Percentiles rank a stretch among this genome's conserved stretches.
phyloP scores from a whole-genome alignment of 2,113 vertebrate genomes.

The Scopus umbretta region DNA sequence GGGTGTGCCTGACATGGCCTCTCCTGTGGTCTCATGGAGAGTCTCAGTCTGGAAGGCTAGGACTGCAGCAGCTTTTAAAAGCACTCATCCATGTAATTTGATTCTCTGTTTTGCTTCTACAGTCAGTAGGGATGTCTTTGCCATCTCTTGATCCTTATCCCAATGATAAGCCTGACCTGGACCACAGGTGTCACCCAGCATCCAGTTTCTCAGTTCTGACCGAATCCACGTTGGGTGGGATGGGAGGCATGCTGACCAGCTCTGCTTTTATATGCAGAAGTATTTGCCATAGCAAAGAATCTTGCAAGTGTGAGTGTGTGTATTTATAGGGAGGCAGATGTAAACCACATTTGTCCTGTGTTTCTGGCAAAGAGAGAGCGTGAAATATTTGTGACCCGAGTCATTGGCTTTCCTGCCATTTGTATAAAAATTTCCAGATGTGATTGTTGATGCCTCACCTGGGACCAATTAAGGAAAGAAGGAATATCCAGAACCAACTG shows the following conservation, averaged over 20 bases:
- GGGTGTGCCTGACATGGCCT: neutral
- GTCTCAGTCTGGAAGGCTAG: neutral
- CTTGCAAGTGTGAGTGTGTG: neutral
- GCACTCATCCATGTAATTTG: neutral
- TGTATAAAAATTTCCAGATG: constrained; percentile 70
- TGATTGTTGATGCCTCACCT: constrained; percentile 64
- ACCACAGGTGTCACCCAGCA: neutral
- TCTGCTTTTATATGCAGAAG: neutral
- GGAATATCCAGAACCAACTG: constrained; percentile 43
- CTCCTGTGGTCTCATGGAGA: neutral
- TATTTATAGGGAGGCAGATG: constrained; percentile 63
- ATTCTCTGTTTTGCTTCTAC: neutral
- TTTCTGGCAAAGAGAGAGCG: constrained; percentile 66
- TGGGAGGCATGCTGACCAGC: neutral
- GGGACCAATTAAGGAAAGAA: constrained; percentile 62
- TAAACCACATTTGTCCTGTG: constrained; percentile 65
- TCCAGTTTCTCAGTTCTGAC: neutral
- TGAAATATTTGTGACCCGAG: constrained; percentile 71
- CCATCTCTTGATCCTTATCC: neutral
- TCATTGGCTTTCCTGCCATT: constrained; percentile 66
- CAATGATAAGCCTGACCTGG: neutral
- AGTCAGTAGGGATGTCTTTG: neutral
- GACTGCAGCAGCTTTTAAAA: neutral
- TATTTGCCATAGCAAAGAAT: neutral
- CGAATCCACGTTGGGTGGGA: accelerated